A percentile compares a stretch with the other conserved stretches of the same genome.
These are phyloP conservation scores for Drosophila niveifrons DNA, from an alignment of 2,888 invertebrate species.

Conservation along the genomic window DNA sequence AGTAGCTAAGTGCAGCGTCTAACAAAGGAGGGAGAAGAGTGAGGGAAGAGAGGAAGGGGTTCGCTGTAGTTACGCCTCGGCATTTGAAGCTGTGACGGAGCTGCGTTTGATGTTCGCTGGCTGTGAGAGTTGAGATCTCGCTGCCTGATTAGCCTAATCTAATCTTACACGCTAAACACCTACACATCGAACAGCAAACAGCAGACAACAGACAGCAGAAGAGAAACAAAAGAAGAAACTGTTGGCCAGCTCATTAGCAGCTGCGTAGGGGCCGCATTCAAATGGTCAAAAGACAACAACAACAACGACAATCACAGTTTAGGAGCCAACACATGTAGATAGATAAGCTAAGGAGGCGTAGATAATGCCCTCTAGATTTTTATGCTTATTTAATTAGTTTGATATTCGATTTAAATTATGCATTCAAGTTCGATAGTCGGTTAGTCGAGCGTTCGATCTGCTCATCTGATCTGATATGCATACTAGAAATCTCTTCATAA, in stretches of 20 bases:
- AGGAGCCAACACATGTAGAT: constrained; percentile 51
- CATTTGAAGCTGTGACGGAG: constrained; percentile 29
- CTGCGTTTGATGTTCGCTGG: constrained; percentile 43
- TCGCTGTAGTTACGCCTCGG: constrained; percentile 17
- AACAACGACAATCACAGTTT: constrained; percentile 32
- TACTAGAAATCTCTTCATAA: constrained; percentile 14
- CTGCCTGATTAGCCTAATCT: constrained; percentile 77
- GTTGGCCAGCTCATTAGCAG: constrained; percentile 50
- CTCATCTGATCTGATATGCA: constrained; percentile 7
- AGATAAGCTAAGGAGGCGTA: constrained; percentile 80
- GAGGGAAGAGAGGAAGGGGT: neutral
- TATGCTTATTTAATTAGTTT: constrained; percentile 77
- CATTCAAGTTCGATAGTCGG: constrained; percentile 49
- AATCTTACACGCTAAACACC: constrained; percentile 77
- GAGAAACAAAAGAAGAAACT: constrained; percentile 4
- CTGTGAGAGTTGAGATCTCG: constrained; percentile 43
- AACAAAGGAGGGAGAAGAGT: neutral
- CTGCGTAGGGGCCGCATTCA: constrained; percentile 62
- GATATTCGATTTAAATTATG: constrained; percentile 66
- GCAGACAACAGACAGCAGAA: neutral
- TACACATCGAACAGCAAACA: constrained; percentile 49
- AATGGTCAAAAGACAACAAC: constrained; percentile 19
- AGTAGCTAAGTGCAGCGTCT: neutral
- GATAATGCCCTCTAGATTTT: constrained; percentile 68
- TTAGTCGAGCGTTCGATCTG: constrained; percentile 11